Evolutionary conservation across 1,140 invertebrate genomes (phyloP), one percentile per base, ranked within the genome.

Genomic region (Atopsyche davidsoni): DNA sequence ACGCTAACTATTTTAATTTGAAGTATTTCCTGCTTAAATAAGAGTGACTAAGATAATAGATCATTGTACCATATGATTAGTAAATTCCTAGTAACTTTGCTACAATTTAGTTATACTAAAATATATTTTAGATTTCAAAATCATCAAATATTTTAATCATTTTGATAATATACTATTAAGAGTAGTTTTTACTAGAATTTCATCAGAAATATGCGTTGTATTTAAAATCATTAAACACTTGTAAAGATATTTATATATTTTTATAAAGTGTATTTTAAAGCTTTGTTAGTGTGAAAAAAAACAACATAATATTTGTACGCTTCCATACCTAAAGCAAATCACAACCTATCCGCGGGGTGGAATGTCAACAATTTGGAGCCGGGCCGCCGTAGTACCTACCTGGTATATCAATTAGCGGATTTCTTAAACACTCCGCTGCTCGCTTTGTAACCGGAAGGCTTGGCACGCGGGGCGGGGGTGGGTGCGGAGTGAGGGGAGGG

Each of bases 391-490:
- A 34, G 32, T 11, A 13, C 3, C 32, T 34, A 11, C 32, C n/a
- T 34, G 32, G 11, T 16, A 21, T 39, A 39, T 39, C 19, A 28
- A 28, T 28, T 28, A 28, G 6, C 6, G 36, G 10, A 18, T 39
- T 39, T 39, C 36, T 39, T 39, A 16, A 21, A 21, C 36, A 39
- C 19, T 39, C 24, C 6, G 24, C n/a, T 6, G 24, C 24, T 44
- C 36, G 35, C 46, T 47, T 47, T 47, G 46, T 47, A 47, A 47
- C 23, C 39, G 36, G 35, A 45, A 31, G 46, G 22, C 19, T 24
- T 39, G 46, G 46, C 24, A 47, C 39, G 19, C 35, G 46, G 3
- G 25, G 34, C 34, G 14, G 34, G 34, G 14, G 34, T 14, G 6
- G 7, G 7, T 6, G 7, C 34, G 34, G 14, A 4, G 34, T 9